Evolutionary conservation across 2,797 vertebrate genomes (phyloP), one percentile per base, ranked within the genome.

Genomic region (Lerista edwardsae): DNA sequence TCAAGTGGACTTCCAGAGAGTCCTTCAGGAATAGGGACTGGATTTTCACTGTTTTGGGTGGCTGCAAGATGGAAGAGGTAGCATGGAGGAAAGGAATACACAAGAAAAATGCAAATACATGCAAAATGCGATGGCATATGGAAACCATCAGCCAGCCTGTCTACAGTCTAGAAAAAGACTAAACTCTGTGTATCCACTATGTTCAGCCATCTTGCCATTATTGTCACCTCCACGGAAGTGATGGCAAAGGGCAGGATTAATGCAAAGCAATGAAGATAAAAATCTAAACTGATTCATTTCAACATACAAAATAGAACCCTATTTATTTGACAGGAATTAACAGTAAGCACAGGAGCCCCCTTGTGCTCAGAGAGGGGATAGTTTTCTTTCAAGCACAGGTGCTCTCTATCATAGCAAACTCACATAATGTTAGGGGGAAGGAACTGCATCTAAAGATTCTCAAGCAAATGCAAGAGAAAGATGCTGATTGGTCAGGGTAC

Each of bases 41-140:
- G 89, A 97, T 94, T 93, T 97, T 98, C 80, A 98, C 97, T 0
- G 93, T 93, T 76, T 97, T 97, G 90, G 94, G 96, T 44, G 93
- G 95, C 97, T 98, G 89, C 78, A 59, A 12, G 83, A 83, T 62
- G 34, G 75, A 64, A 41, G 8, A 2, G 67, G 19, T 1, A 57
- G 31, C 47, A 79, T n/a, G 21, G 29, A 41, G 34, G 11, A 12
- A 29, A 15, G 23, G 75, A 2, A 31, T 7, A 34, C 9, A 61
- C 23, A 29, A 77, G 67, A 25, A 39, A 71, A 71, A 64, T 36
- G 2, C 65, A 74, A 39, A 36, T 19, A 19, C 44, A 19, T 7
- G 31, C 15, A 25, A 6, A 77, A 72, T 17, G 12, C 31, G 29
- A n/a, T 64, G 41, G 4, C 34, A 41, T 75, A 59, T 1, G 9